Evolutionary conservation across 2,113 vertebrate species (phyloP).

Genomic region (Salvelinus alpinus): DNA sequence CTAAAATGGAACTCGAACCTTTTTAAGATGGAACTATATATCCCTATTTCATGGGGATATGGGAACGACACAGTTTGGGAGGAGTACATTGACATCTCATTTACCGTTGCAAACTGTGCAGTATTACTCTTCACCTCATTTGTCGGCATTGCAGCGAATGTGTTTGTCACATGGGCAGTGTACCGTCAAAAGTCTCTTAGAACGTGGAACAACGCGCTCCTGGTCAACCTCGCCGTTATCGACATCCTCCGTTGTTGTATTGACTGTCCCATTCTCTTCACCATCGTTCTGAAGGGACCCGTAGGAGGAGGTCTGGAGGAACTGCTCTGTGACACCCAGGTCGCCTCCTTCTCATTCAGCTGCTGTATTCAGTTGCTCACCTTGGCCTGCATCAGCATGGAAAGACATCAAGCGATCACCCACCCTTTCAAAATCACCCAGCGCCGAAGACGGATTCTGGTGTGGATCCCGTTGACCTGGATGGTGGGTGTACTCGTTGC

Average conservation of each 20-base stretch:
- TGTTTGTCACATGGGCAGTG: slow-evolving; percentile 72
- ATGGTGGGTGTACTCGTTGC: slow-evolving; percentile 56
- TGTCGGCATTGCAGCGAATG: slow-evolving; percentile 68
- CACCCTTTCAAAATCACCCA: slow-evolving; percentile 65
- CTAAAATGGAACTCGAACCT: not conserved
- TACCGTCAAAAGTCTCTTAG: slow-evolving; percentile 66
- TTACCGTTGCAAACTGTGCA: slow-evolving; percentile 55
- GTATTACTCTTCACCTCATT: slow-evolving; percentile 61
- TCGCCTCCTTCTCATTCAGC: slow-evolving; percentile 70
- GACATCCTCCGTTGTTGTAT: slow-evolving; percentile 65
- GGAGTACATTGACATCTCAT: slow-evolving; percentile 40
- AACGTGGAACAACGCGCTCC: slow-evolving; percentile 70
- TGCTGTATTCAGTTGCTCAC: slow-evolving; percentile 76
- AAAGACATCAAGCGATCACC: slow-evolving; percentile 72
- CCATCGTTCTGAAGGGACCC: slow-evolving; percentile 42
- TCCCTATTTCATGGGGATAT: slow-evolving; percentile 25
- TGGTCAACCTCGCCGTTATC: slow-evolving; percentile 71
- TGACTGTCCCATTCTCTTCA: slow-evolving; percentile 72
- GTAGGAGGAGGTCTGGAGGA: slow-evolving; percentile 26
- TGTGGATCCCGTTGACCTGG: slow-evolving; percentile 68
- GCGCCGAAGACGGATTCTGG: slow-evolving; percentile 48
- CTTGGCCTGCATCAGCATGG: slow-evolving; percentile 72
- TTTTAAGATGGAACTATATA: slow-evolving; percentile 15
- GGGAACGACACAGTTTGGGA: slow-evolving; percentile 51
- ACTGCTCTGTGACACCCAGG: slow-evolving; percentile 63